phyloP scores from a whole-genome alignment of 2,797 vertebrate genomes.

The Limnodromus scolopaceus region DNA sequence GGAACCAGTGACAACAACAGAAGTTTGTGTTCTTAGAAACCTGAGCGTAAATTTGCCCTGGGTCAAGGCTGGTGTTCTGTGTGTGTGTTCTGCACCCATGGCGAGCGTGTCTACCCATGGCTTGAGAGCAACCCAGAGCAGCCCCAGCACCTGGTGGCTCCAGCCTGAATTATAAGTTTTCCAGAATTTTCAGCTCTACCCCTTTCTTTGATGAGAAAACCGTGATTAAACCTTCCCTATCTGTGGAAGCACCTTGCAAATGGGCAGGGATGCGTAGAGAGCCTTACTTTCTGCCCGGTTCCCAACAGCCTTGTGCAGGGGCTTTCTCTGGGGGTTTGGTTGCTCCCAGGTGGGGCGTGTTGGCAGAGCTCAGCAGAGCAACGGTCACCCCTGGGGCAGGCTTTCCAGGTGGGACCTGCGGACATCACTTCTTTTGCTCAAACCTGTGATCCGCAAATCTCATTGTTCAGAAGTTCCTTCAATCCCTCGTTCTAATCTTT shows the following conservation, averaged over 20 bases:
- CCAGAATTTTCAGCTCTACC: background rate
- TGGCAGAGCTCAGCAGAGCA: background rate
- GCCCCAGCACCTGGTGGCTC: background rate
- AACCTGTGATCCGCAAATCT: background rate
- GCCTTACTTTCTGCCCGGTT: background rate
- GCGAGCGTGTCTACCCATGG: fast-evolving
- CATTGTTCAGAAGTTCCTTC: background rate
- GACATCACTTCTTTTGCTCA: background rate
- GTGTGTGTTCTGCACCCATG: fast-evolving
- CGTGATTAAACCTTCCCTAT: background rate
- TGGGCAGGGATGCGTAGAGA: background rate
- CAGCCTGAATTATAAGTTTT: background rate
- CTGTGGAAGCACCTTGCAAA: fast-evolving
- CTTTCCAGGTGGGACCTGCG: fast-evolving
- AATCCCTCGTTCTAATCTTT: background rate
- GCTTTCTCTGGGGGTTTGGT: fast-evolving
- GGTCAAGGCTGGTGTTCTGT: background rate
- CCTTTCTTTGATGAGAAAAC: background rate
- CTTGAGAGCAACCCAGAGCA: background rate
- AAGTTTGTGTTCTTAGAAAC: background rate
- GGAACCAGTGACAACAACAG: background rate
- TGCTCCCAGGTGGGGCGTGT: fast-evolving
- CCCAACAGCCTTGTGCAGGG: fast-evolving
- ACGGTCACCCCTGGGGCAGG: background rate
- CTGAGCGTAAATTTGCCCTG: background rate